phyloP scores from a whole-genome alignment of 1,140 invertebrate species.

The Limonius californicus region DNA sequence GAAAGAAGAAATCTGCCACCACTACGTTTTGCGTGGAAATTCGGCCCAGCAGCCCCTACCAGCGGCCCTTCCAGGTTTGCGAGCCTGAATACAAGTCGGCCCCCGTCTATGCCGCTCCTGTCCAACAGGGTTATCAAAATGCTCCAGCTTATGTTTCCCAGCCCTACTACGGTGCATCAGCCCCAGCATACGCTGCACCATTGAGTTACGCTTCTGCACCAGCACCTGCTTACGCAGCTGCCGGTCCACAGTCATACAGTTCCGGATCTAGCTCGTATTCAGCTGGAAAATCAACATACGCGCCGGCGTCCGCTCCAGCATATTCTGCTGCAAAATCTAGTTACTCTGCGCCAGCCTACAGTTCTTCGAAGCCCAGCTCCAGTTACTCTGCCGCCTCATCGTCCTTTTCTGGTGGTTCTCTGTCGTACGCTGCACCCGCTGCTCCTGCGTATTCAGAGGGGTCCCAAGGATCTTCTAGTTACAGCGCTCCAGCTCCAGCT shows the following conservation, averaged over 20 bases:
- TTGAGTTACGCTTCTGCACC: not conserved
- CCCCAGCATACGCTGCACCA: not conserved
- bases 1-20: conserved; percentile 43
- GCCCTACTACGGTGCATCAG: not conserved
- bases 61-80: conserved; percentile 43
- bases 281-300: not conserved
- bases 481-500: not conserved
- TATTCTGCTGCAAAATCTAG: not conserved
- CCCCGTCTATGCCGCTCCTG: not conserved
- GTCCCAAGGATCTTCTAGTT: not conserved
- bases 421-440: no score
- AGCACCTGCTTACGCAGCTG: not conserved
- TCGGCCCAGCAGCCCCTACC: conserved; percentile 38
- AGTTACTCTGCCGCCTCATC: not conserved
- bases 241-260: not conserved
- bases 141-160: not conserved
- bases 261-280: not conserved
- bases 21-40: conserved; percentile 47
- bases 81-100: conserved; percentile 29
- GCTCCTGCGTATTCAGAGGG: not conserved
- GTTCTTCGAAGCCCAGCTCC: not conserved
- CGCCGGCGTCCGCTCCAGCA: no score
- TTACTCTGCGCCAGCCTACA: not conserved
- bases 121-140: conserved; percentile 18
- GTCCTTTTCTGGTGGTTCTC: no score